Percentiles rank a stretch among this genome's conserved stretches.
phyloP scores from a whole-genome alignment of 2,888 invertebrate species.

The Spicauda simplicius region DNA sequence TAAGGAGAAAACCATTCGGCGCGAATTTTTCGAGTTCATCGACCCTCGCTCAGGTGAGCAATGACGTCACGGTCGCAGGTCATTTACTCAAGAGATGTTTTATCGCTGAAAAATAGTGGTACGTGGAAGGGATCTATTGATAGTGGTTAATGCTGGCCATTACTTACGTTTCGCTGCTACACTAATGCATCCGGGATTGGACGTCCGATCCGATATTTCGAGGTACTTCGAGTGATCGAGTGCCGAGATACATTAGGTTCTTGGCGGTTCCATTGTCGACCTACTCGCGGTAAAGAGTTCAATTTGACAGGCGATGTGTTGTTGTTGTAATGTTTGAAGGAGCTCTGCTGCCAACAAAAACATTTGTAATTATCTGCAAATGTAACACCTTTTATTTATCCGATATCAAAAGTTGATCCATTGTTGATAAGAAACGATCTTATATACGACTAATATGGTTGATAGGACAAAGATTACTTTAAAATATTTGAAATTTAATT shows the following conservation, averaged over 20 bases:
- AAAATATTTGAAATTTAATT: too few relatives aligned
- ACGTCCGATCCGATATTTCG: slow-evolving; percentile 37
- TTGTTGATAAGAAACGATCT: too few relatives aligned
- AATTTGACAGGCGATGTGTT: too few relatives aligned
- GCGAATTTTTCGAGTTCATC: not conserved
- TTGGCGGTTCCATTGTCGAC: slow-evolving; percentile 4
- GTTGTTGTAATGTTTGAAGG: too few relatives aligned
- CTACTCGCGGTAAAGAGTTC: not conserved
- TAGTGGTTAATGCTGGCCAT: slow-evolving; percentile 32
- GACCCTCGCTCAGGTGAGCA: slow-evolving; percentile 13
- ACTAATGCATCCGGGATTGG: slow-evolving; percentile 35
- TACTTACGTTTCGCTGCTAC: slow-evolving; percentile 34
- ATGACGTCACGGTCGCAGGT: slow-evolving; percentile 13
- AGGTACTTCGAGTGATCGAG: slow-evolving; percentile 34
- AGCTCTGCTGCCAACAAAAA: too few relatives aligned
- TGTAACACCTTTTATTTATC: too few relatives aligned
- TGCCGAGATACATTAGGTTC: slow-evolving; percentile 24
- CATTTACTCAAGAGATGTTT: slow-evolving; percentile 19
- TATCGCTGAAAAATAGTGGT: slow-evolving; percentile 24
- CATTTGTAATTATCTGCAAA: too few relatives aligned
- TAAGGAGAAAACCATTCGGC: not conserved
- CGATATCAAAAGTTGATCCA: too few relatives aligned
- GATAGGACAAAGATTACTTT: too few relatives aligned
- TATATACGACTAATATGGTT: too few relatives aligned
- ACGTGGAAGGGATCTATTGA: slow-evolving; percentile 28